Evolutionary conservation across 2,888 invertebrate genomes (phyloP).

Genomic region (Zootermopsis nevadensis): DNA sequence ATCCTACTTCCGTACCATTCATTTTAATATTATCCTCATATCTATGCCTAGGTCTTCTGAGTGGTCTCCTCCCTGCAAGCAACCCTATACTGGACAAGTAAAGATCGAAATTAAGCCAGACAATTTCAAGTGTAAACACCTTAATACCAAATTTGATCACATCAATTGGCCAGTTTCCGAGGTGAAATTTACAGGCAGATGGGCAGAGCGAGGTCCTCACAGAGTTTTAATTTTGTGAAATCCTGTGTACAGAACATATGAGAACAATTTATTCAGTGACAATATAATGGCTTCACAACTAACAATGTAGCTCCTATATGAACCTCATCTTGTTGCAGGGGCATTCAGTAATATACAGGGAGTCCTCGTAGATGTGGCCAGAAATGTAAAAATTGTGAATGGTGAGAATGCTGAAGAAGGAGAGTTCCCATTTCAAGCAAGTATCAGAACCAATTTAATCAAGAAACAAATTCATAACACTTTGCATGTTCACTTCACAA

Average conservation of each 20-base stretch:
- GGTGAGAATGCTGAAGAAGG: not conserved
- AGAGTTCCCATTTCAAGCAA: conserved; percentile 4
- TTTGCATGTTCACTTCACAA: not conserved
- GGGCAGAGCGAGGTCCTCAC: not conserved
- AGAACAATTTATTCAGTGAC: too few species aligned
- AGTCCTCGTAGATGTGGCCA: not conserved
- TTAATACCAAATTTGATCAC: too few species aligned
- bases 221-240: not conserved
- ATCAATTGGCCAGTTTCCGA: not conserved
- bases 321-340: not conserved
- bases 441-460: not conserved
- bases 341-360: not conserved
- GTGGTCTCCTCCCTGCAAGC: too few species aligned
- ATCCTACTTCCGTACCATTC: too few species aligned
- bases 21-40: too few species aligned
- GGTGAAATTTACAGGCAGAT: too few species aligned
- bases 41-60: too few species aligned
- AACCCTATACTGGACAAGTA: too few species aligned
- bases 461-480: not conserved
- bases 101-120: too few species aligned
- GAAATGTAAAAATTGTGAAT: not conserved
- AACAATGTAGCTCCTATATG: too few species aligned
- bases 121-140: too few species aligned
- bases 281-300: not conserved
- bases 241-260: not conserved